phyloP scores from a whole-genome alignment of 2,888 invertebrate genomes.

The Catocala sponsa region DNA sequence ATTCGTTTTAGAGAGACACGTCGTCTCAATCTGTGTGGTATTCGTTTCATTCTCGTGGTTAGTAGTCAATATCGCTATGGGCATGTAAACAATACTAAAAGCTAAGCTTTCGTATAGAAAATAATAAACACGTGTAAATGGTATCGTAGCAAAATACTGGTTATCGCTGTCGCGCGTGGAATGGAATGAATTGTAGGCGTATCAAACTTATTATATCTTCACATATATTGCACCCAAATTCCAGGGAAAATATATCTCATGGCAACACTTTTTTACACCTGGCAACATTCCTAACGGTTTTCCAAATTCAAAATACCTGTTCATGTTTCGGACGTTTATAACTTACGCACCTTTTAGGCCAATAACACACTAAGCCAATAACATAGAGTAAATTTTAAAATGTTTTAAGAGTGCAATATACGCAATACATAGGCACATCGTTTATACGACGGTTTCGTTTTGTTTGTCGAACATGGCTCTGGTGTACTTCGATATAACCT shows the following conservation, averaged over 20 bases:
- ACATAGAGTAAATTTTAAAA: constrained; percentile 38
- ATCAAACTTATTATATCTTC: constrained; percentile 63
- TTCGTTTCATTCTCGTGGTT: constrained; percentile 7
- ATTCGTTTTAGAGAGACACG: constrained; percentile 24
- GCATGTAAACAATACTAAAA: constrained; percentile 61
- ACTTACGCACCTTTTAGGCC: constrained; percentile 52
- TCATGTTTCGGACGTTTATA: constrained; percentile 42
- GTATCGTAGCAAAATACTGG: constrained; percentile 81
- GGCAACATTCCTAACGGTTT: constrained; percentile 36
- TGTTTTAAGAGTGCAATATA: constrained; percentile 44
- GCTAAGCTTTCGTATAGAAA: constrained; percentile 72
- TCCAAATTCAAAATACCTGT: constrained; percentile 30
- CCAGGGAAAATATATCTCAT: constrained; percentile 32
- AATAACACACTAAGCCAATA: constrained; percentile 48
- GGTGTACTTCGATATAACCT: constrained; percentile 81
- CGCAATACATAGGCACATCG: constrained; percentile 65
- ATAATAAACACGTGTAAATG: constrained; percentile 69
- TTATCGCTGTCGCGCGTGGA: constrained; percentile 63
- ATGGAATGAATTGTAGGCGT: constrained; percentile 80
- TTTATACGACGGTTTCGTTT: constrained; percentile 82
- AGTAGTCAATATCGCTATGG: constrained; percentile 37
- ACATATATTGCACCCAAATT: constrained; percentile 56
- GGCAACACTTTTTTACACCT: constrained; percentile 39
- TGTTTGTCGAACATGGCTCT: constrained; percentile 83
- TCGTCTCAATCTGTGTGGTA: neutral